These are phyloP conservation scores for Thymelicus acteon DNA, from an alignment of 2,888 invertebrate genomes.

Conservation along the genomic window DNA sequence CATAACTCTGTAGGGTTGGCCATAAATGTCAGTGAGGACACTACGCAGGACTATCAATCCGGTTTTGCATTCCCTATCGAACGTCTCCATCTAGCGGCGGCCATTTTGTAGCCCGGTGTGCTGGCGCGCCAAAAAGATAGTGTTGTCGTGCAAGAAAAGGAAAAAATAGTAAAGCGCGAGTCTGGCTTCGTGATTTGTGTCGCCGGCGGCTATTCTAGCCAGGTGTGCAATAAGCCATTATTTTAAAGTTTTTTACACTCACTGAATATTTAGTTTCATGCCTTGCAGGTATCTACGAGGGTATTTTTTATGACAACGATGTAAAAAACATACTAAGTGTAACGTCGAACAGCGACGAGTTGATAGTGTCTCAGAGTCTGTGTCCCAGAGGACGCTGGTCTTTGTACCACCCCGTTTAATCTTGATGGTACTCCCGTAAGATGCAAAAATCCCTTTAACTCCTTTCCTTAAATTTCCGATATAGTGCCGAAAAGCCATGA, in stretches of 20 bases:
- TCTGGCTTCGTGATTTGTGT: constrained; percentile 17
- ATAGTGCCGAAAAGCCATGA: no score
- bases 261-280: background rate
- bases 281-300: background rate
- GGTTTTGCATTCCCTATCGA: constrained; percentile 75
- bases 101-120: constrained; percentile 29
- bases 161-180: constrained; percentile 36
- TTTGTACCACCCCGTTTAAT: no score
- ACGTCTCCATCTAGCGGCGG: constrained; percentile 66
- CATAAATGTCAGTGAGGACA: constrained; percentile 73
- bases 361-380: no score
- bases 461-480: no score
- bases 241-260: constrained; percentile 2
- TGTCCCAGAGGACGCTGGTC: no score
- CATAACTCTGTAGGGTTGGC: constrained; percentile 66
- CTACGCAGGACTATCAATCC: constrained; percentile 74
- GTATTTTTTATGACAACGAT: background rate
- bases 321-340: no score
- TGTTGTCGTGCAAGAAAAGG: constrained; percentile 33
- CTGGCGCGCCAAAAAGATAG: constrained; percentile 37
- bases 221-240: constrained; percentile 3
- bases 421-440: no score
- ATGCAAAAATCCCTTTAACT: no score
- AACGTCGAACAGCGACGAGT: no score
- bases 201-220: constrained; percentile 12